A percentile compares a stretch with the other conserved stretches of the same genome.
Conservation (phyloP, 2,113 vertebrate genomes). For the Stigmatopora nigra region DNA sequence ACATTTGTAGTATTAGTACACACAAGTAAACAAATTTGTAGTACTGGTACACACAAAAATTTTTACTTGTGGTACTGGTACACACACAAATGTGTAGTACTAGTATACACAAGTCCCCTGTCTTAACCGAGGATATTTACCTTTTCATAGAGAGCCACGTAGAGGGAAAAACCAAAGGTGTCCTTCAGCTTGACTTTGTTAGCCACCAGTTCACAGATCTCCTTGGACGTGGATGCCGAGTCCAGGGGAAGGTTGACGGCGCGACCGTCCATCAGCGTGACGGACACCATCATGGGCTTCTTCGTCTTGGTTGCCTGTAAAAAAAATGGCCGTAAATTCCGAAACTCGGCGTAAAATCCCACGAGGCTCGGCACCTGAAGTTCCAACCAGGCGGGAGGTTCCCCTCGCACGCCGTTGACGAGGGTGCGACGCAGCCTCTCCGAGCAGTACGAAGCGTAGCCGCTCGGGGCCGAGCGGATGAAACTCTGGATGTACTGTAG, state of each 20-base stretch:
- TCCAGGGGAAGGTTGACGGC: slow-evolving; percentile 77
- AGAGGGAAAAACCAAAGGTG: slow-evolving; percentile 87
- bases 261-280: slow-evolving; percentile 78
- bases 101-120: neutral
- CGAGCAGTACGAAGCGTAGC: slow-evolving; percentile 78
- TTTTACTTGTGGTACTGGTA: no score
- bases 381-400: slow-evolving; percentile 90
- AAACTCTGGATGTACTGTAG: slow-evolving; percentile 87
- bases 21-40: no score
- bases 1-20: no score
- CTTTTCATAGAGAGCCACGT: slow-evolving; percentile 87
- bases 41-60: no score
- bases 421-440: slow-evolving; percentile 80
- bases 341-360: neutral
- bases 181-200: slow-evolving; percentile 77
- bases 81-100: no score
- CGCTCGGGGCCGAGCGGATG: slow-evolving; percentile 74
- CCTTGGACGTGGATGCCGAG: slow-evolving; percentile 83
- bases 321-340: no score
- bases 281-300: slow-evolving; percentile 75
- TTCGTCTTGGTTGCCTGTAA: slow-evolving; percentile 86
- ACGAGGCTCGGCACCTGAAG: slow-evolving; percentile 75
- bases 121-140: slow-evolving; percentile 26
- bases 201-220: slow-evolving; percentile 79
- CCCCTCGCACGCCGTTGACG: slow-evolving; percentile 76